These are phyloP conservation scores for Chrysomela aeneicollis DNA, from an alignment of 2,888 invertebrate genomes.

Conservation along the genomic window DNA sequence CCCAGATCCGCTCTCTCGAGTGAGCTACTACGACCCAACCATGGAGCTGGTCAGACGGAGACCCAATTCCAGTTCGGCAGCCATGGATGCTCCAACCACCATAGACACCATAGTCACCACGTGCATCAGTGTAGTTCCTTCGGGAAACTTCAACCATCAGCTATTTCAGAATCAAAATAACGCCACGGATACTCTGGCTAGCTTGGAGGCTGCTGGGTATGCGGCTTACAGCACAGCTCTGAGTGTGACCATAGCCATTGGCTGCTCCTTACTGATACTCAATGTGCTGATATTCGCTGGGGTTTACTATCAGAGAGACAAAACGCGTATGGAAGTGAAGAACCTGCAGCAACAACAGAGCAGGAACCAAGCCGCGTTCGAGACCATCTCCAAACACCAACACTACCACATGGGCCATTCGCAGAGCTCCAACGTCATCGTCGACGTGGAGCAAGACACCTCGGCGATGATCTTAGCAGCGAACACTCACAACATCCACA, in stretches of 20 bases:
- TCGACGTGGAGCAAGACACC: slow-evolving; percentile 81
- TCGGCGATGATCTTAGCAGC: slow-evolving; percentile 68
- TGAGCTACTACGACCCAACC: slow-evolving; percentile 69
- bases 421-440: slow-evolving; percentile 82
- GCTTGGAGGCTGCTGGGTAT: slow-evolving; percentile 80
- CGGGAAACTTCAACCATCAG: slow-evolving; percentile 63
- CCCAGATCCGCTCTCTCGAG: slow-evolving; percentile 80
- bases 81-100: slow-evolving; percentile 72
- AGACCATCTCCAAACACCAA: slow-evolving; percentile 81
- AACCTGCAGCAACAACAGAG: slow-evolving; percentile 79
- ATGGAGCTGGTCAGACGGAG: slow-evolving; percentile 69
- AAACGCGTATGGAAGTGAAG: slow-evolving; percentile 81
- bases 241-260: slow-evolving; percentile 82
- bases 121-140: slow-evolving; percentile 69
- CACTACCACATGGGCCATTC: slow-evolving; percentile 81
- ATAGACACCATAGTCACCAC: slow-evolving; percentile 76
- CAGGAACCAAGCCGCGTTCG: slow-evolving; percentile 70
- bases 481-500: slow-evolving; percentile 65
- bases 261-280: slow-evolving; percentile 80
- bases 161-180: slow-evolving; percentile 66
- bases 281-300: slow-evolving; percentile 86
- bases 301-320: slow-evolving; percentile 83
- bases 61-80: slow-evolving; percentile 67
- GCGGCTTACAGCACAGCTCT: slow-evolving; percentile 79
- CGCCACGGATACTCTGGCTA: slow-evolving; percentile 80